Evolutionary conservation across 2,113 vertebrate genomes (phyloP), one percentile per base, ranked within the genome.

Genomic region (Corydoras sp.): DNA sequence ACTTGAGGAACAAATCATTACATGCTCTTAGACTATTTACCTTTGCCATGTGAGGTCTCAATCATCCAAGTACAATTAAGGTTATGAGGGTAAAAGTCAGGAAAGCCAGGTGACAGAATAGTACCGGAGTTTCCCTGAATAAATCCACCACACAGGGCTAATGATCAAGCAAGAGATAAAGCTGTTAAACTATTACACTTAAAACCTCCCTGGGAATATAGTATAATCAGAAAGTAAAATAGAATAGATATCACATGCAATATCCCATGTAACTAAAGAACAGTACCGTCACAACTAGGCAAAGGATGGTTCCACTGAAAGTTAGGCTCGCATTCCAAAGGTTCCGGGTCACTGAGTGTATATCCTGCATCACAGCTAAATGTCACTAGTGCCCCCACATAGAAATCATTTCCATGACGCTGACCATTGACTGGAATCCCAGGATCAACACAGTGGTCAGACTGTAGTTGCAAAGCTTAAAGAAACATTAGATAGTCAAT

Each of bases 41-140:
- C 97, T 92, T 99, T 99, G 75, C 97, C 95, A 10, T 98, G 96
- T 0, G 97, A 97, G 1, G 95, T 92, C 86, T 99, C 95, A 24
- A 99, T 97, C 0, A 93, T 85, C 97, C 97, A 99, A 0, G 97
- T 99, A 84, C 97, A 99, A 86, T 99, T 99, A 84, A 99, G 83
- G 85, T 98, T 98, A 86, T 99, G 98, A 1, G 96, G 95, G 81
- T 99, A 99, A 81, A 98, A 99, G 79, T 99, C 96, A 14, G 97
- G 96, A 77, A 99, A 99, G 13, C 97, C 95, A 5, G 97, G 97
- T 3, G 96, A 99, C 50, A 99, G 81, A 82, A 99, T 94, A 80
- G 97, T 99, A 15, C 96, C 95, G 3, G 86, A 85, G 84, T 94
- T 95, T 58, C 93, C 93, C 78, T 92, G 94, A 73, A 98, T 93